Evolutionary conservation across 2,113 vertebrate species (phyloP), one percentile per base, ranked within the genome.

Genomic region (Trematomus loennbergii): DNA sequence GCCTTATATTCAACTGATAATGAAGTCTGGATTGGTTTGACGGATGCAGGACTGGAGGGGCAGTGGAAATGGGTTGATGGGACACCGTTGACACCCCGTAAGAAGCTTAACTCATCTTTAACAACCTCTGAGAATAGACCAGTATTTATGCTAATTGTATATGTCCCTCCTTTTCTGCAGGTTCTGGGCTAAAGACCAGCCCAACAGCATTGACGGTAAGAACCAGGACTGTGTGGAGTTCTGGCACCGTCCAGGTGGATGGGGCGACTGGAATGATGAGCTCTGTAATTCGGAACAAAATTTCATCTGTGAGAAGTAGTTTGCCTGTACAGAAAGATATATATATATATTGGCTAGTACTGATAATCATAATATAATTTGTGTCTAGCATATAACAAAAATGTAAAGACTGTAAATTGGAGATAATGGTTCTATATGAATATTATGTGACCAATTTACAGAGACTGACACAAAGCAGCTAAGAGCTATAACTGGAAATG

Each of bases 141-240:
- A 12, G 8, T 33, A 20, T 62, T 22, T 15, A 8, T 62, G 58
- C 9, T 76, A 0, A 11, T 46, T 49, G n/a, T 52, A 40, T 0
- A 16, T 46, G 17, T 64, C 16, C 60, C 17, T 61, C 22, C 3
- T 25, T n/a, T 49, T 25, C 50, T 50, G 55, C 61, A 93, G 90
- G 75, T 93, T 50, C 67, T 93, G 91, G 92, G 91, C 36, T 12
- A 66, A 71, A 64, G 63, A 16, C 17, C 92, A 93, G 54, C 92
- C 92, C 52, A 93, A 93, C 85, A 92, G 89, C 78, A 77, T 69
- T 1, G 22, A 81, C 0, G 92, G 91, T 12, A 76, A 50, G 1
- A 36, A 92, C 70, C 92, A 93, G 69, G 92, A 93, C 87, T 93
- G 92, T 43, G 92, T 82, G 29, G 92, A 92, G 69, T 86, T 92